A percentile compares a stretch with the other conserved stretches of the same genome.
These are phyloP conservation scores for Adelges cooleyi DNA, from an alignment of 1,140 invertebrate genomes.

Conservation along the genomic window DNA sequence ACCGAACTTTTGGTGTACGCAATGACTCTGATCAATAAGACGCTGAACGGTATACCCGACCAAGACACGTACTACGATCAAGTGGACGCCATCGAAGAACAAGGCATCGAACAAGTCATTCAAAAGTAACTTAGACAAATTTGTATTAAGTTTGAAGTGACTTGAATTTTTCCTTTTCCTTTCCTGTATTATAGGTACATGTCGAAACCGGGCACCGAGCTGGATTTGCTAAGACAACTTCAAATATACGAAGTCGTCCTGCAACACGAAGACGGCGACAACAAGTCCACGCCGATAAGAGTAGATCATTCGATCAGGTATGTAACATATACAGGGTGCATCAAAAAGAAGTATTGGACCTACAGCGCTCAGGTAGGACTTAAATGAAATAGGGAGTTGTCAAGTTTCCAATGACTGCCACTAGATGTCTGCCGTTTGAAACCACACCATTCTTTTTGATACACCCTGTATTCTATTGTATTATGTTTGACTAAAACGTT, in stretches of 20 bases:
- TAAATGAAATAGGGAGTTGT: no score
- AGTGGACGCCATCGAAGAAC: conserved; percentile 89
- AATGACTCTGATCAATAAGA: conserved; percentile 93
- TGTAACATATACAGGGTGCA: neutral
- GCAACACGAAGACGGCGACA: conserved; percentile 76
- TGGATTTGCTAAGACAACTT: conserved; percentile 85
- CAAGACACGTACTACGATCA: conserved; percentile 98
- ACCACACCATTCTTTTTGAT: no score
- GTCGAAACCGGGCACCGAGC: conserved; percentile 83
- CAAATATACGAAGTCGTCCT: conserved; percentile 92
- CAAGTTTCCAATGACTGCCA: no score
- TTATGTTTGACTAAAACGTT: no score
- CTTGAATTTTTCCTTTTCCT: neutral
- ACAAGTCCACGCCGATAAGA: conserved; percentile 52
- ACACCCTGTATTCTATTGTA: no score
- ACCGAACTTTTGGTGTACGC: conserved; percentile 92
- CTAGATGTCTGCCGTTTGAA: no score
- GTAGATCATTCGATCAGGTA: conserved; percentile 67
- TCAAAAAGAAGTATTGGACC: no score
- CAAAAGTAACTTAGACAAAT: conserved; percentile 46
- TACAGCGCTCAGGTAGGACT: no score
- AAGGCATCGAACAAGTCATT: conserved; percentile 87
- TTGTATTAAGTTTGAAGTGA: neutral
- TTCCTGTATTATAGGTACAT: conserved; percentile 51
- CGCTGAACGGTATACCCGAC: conserved; percentile 87